These are phyloP conservation scores for human (Homo sapiens) DNA, from an alignment of 2,113 vertebrate species.

Conservation along the genomic window GRCh38 chr17:68706001-68706500, in stretches of 20 bases:
- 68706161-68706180: background rate
- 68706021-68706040: background rate
- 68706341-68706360: background rate
- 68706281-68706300: background rate
- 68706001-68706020: too few species aligned
- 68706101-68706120: background rate
- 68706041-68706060: background rate
- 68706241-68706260: background rate
- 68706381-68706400: background rate
- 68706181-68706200: background rate
- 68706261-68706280: background rate
- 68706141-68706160: background rate
- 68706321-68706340: background rate
- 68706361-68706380: background rate
- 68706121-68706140: background rate
- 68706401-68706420: background rate
- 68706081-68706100: fast-evolving
- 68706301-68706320: background rate
- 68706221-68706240: fast-evolving
- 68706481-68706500: background rate
- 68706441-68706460: background rate
- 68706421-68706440: background rate
- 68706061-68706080: background rate
- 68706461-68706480: background rate
- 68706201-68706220: too few species aligned